Evolutionary conservation across 1,140 invertebrate species (phyloP).

Genomic region (silkworm (Bombyx mori)): ASM3026992v2 NC_085130.1:642501-643000

Average conservation of each 20-base stretch:
- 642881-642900: constrained; percentile 60
- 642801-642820: constrained; percentile 62
- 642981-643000: constrained; percentile 65
- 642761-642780: constrained; percentile 51
- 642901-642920: constrained; percentile 82
- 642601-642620: constrained; percentile 42
- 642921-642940: constrained; percentile 83
- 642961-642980: constrained; percentile 55
- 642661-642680: constrained; percentile 58
- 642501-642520: constrained; percentile 53
- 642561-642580: constrained; percentile 56
- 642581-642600: constrained; percentile 45
- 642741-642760: constrained; percentile 60
- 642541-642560: constrained; percentile 53
- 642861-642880: constrained; percentile 49
- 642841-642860: constrained; percentile 62
- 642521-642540: constrained; percentile 24
- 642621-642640: constrained; percentile 52
- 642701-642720: constrained; percentile 54
- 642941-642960: constrained; percentile 53
- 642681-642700: constrained; percentile 61
- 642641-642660: constrained; percentile 52
- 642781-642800: constrained; percentile 49
- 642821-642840: constrained; percentile 62
- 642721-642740: constrained; percentile 40